phyloP scores from a whole-genome alignment of 2,113 vertebrate species.

The Alectura lathami region DNA sequence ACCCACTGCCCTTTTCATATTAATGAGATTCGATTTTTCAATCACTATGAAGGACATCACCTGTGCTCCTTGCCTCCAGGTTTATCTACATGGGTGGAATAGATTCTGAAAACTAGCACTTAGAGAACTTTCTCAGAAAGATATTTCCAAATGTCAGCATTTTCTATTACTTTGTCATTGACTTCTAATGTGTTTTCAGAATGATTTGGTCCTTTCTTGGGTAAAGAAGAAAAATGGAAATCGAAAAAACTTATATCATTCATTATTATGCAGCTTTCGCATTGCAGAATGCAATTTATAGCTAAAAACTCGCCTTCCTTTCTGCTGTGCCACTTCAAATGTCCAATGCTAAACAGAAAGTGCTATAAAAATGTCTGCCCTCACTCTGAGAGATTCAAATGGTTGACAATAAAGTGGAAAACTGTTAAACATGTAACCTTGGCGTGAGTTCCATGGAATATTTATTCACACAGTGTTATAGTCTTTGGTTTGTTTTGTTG shows the following conservation, averaged over 20 bases:
- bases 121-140: conserved; percentile 66
- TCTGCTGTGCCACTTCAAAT: conserved; percentile 72
- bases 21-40: conserved; percentile 57
- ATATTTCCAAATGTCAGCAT: conserved; percentile 72
- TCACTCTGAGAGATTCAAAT: conserved; percentile 74
- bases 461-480: conserved; percentile 64
- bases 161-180: conserved; percentile 80
- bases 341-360: conserved; percentile 73
- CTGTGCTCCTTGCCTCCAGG: conserved; percentile 39
- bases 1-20: conserved; percentile 8
- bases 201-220: conserved; percentile 72
- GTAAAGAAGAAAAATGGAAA: conserved; percentile 78
- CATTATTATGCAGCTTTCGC: conserved; percentile 76
- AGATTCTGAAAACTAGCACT: conserved; percentile 53
- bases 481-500: conserved; percentile 27
- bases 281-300: conserved; percentile 79
- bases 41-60: conserved; percentile 37
- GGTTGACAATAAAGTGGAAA: conserved; percentile 78
- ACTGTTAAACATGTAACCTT: conserved; percentile 76
- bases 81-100: conserved; percentile 36
- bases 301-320: conserved; percentile 61
- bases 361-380: conserved; percentile 78
- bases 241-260: conserved; percentile 50
- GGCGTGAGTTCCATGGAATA: conserved; percentile 62
- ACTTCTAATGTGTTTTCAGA: conserved; percentile 75